Percentiles rank a stretch among this genome's conserved stretches.
Evolutionary conservation across 1,140 invertebrate species (phyloP).

Genomic region (Eueides isabella): DNA sequence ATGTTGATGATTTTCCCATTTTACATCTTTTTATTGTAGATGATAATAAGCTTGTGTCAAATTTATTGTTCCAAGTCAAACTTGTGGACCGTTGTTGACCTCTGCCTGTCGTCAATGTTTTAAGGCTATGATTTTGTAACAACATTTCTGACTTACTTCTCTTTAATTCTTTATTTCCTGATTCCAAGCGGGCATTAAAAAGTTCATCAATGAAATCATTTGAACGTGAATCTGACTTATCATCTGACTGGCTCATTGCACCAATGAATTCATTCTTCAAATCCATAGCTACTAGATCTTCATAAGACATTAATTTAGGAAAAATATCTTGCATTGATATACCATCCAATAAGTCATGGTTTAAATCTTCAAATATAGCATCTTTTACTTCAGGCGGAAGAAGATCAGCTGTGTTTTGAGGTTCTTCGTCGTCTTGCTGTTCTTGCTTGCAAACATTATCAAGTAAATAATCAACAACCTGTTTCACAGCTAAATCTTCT

Average conservation of each 20-base stretch:
- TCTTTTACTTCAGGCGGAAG: slow-evolving; percentile 91
- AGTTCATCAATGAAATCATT: slow-evolving; percentile 86
- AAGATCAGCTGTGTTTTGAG: slow-evolving; percentile 88
- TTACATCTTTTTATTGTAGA: slow-evolving; percentile 87
- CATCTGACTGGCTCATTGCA: slow-evolving; percentile 80
- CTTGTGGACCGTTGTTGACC: slow-evolving; percentile 86
- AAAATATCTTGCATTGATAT: slow-evolving; percentile 92
- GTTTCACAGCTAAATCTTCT: slow-evolving; percentile 83
- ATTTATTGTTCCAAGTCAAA: slow-evolving; percentile 86
- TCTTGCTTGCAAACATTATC: slow-evolving; percentile 86
- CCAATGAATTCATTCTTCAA: slow-evolving; percentile 84
- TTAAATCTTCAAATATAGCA: slow-evolving; percentile 91
- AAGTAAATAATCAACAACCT: slow-evolving; percentile 83
- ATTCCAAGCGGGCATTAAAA: slow-evolving; percentile 80
- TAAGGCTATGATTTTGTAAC: slow-evolving; percentile 76
- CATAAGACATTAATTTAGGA: slow-evolving; percentile 73
- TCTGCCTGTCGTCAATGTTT: slow-evolving; percentile 78
- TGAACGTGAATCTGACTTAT: slow-evolving; percentile 82
- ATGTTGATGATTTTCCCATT: slow-evolving; percentile 78
- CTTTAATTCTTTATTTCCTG: slow-evolving; percentile 83
- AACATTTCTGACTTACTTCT: slow-evolving; percentile 85
- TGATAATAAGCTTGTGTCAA: slow-evolving; percentile 83
- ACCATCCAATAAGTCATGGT: slow-evolving; percentile 90
- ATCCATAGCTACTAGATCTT: slow-evolving; percentile 71
- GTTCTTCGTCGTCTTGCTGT: slow-evolving; percentile 86